Base-by-base conservation (phyloP, 1,140 invertebrate genomes). In the Ips typographus region DNA sequence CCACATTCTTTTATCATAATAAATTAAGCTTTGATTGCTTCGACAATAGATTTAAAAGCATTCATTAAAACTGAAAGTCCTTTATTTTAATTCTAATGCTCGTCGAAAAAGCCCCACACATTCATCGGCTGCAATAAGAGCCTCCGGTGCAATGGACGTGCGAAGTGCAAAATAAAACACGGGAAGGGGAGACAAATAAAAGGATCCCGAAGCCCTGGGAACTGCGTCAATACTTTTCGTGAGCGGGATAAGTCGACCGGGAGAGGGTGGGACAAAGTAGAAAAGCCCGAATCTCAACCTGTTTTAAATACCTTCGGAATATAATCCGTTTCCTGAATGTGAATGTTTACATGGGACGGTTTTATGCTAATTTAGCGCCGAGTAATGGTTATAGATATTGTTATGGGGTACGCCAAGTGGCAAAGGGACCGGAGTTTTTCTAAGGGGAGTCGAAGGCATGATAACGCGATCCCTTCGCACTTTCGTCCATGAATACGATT, bases 131-230 rank as follows among this genome's bases (percentile, higher is more conserved):
- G 57, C 57, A 59, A 59, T 59, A 59, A 59, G 42, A 59, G 57
- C 38, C 38, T 40, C 57, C 57, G 57, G 38, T 59, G 57, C 57
- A 59, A 8, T 59, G 57, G 7, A 37, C 44, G 59, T 62, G 59
- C 44, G 59, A 62, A 62, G 59, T 62, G 59, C 59, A 62, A 62
- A 62, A 62, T 62, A 62, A 62, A 62, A 62, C 59, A 62, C 59
- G 59, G 43, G 59, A 62, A 62, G 43, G 59, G 44, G 59, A 62
- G 59, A 62, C 59, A 62, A 62, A 62, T 62, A 62, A 62, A 22
- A 62, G 59, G 44, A 62, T 49, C 59, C 43, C 42, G 59, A 49
- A 43, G 41, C 57, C 38, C 59, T 59, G 57, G 57, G 40, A 59
- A 59, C 57, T n/a, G 57, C 57, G 57, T 62, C 59, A 62, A 62